These are phyloP conservation scores for Andricus curvator DNA, from an alignment of 2,888 invertebrate genomes.

Conservation along the genomic window DNA sequence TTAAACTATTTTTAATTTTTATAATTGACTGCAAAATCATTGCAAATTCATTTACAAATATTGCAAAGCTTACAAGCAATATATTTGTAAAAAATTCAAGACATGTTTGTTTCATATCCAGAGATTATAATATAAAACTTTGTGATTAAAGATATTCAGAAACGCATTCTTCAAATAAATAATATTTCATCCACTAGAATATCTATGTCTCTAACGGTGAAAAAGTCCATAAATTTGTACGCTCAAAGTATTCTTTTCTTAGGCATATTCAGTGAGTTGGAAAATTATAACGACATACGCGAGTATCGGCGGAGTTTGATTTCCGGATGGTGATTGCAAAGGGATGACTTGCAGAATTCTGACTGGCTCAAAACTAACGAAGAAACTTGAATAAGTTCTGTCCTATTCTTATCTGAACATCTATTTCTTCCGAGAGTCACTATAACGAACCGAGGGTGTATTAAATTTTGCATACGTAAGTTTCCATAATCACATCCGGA, in stretches of 20 bases:
- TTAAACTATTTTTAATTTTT: no score
- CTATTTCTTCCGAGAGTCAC: background rate
- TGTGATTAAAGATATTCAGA: background rate
- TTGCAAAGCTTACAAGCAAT: no score
- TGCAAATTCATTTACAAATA: no score
- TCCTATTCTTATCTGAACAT: background rate
- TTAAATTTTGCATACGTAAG: background rate
- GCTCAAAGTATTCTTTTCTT: conserved; percentile 25
- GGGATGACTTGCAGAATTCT: background rate
- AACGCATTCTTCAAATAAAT: background rate
- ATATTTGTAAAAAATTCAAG: no score
- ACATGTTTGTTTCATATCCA: no score
- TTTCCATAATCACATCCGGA: no score
- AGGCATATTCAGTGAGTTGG: conserved; percentile 11
- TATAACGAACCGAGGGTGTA: background rate
- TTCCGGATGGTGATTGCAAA: background rate
- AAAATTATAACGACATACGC: conserved; percentile 38
- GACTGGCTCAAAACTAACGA: background rate
- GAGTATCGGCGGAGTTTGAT: conserved; percentile 25
- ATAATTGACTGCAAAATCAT: no score
- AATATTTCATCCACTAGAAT: background rate
- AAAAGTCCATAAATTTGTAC: conserved; percentile 12
- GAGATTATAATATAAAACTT: no score
- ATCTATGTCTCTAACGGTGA: background rate
- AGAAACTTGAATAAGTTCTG: background rate